Percentiles rank a stretch among this genome's conserved stretches.
Conservation (phyloP, 2,888 invertebrate species). For the Galeruca laticollis region DNA sequence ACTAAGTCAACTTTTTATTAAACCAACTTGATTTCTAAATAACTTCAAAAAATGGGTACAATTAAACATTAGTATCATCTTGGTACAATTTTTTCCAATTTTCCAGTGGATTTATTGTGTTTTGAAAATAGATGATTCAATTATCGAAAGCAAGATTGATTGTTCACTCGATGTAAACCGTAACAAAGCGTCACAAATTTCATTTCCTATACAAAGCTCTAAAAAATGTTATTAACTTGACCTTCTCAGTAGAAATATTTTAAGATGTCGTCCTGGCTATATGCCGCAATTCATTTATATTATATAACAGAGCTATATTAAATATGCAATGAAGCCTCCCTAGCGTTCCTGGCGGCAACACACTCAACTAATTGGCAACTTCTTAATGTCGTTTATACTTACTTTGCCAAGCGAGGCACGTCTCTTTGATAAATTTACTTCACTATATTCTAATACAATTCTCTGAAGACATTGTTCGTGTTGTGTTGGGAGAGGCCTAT, state of each 20-base stretch:
- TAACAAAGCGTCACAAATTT: too few relatives aligned
- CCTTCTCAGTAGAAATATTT: not conserved
- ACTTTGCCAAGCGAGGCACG: conserved; percentile 67
- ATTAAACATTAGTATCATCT: too few relatives aligned
- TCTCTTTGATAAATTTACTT: conserved; percentile 67
- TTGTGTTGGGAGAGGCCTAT: conserved; percentile 37
- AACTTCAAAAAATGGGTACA: too few relatives aligned
- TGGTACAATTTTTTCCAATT: too few relatives aligned
- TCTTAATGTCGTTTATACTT: conserved; percentile 69
- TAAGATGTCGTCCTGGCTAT: conserved; percentile 36
- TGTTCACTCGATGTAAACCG: too few relatives aligned
- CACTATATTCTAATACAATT: conserved; percentile 63
- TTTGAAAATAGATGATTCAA: too few relatives aligned
- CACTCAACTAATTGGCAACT: conserved; percentile 68
- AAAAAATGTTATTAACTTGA: not conserved
- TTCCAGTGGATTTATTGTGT: too few relatives aligned
- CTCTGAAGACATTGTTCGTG: conserved; percentile 57
- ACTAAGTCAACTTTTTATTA: too few relatives aligned
- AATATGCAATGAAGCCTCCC: conserved; percentile 65
- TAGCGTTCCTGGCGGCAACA: conserved; percentile 63
- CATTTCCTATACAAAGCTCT: not conserved
- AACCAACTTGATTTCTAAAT: too few relatives aligned
- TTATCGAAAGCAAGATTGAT: too few relatives aligned
- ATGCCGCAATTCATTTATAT: conserved; percentile 62
- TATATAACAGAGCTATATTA: conserved; percentile 66